phyloP scores from a whole-genome alignment of 2,888 invertebrate species.

The Mythimna pallens region DNA sequence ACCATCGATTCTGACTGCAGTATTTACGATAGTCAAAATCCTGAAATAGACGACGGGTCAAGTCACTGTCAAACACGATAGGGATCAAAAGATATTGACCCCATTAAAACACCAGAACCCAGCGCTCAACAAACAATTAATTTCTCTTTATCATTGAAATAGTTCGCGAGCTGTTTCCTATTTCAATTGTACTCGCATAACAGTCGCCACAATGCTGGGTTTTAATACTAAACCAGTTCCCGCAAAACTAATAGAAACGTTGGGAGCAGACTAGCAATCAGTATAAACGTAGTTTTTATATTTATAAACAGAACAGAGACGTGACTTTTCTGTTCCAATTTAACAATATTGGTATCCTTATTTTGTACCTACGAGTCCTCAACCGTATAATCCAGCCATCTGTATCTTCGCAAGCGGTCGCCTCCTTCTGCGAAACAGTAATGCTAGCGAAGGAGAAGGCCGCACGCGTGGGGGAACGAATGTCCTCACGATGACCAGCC shows the following conservation, averaged over 20 bases:
- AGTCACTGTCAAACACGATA: background rate
- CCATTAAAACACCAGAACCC: constrained; percentile 1
- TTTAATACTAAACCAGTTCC: constrained; percentile 32
- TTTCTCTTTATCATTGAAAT: constrained; percentile 33
- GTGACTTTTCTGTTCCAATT: constrained; percentile 23
- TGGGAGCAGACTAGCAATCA: constrained; percentile 20
- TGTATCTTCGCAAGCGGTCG: no score
- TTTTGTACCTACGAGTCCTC: no score
- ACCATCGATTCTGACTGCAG: no score
- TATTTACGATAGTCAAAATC: background rate
- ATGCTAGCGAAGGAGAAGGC: no score
- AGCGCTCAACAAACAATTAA: constrained; percentile 23
- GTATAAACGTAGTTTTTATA: constrained; percentile 19
- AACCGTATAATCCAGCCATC: no score
- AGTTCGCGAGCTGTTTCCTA: constrained; percentile 9
- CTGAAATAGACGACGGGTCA: no score
- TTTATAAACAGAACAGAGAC: background rate
- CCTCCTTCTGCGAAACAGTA: no score
- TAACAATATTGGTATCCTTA: background rate
- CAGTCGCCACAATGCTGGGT: constrained; percentile 16
- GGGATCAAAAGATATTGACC: background rate
- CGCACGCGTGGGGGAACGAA: no score
- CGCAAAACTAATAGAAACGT: constrained; percentile 45
- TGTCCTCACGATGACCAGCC: no score
- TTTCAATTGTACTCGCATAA: constrained; percentile 25